A percentile compares a stretch with the other conserved stretches of the same genome.
Evolutionary conservation across 2,888 invertebrate species (phyloP).

Genomic region (Malthinus flaveolus): DNA sequence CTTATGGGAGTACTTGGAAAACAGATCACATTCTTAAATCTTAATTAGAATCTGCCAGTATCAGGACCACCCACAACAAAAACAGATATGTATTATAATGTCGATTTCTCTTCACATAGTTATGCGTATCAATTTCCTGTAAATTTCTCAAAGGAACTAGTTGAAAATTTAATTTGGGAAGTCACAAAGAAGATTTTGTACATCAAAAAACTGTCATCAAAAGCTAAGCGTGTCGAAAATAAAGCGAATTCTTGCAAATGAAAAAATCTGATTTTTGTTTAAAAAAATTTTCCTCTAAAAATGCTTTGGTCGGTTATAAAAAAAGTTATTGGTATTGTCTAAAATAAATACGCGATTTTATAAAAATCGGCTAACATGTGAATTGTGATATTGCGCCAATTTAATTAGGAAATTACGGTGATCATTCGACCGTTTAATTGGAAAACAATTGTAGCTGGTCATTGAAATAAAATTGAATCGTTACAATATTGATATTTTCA

Average conservation of each 20-base stretch:
- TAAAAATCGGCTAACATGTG: conserved; percentile 12
- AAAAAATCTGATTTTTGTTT: too few species aligned
- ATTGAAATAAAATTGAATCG: conserved; percentile 28
- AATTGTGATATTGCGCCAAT: conserved; percentile 12
- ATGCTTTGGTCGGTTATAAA: too few species aligned
- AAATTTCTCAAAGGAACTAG: too few species aligned
- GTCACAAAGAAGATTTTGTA: too few species aligned
- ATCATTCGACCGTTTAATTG: conserved; percentile 34
- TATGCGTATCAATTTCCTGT: conserved; percentile 1
- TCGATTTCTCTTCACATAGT: neutral
- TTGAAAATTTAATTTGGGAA: too few species aligned
- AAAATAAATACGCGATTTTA: conserved; percentile 1
- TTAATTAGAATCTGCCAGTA: conserved; percentile 31
- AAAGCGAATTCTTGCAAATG: too few species aligned
- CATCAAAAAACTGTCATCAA: too few species aligned
- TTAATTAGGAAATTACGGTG: conserved; percentile 36
- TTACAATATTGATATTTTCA: conserved; percentile 13
- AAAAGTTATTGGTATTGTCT: conserved; percentile 7
- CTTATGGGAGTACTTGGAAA: conserved; percentile 25
- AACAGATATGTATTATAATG: neutral
- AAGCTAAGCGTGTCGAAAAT: too few species aligned
- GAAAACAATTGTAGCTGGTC: conserved; percentile 33
- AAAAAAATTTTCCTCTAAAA: too few species aligned
- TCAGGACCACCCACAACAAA: conserved; percentile 31
- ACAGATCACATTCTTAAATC: conserved; percentile 32